phyloP scores from a whole-genome alignment of 2,888 invertebrate genomes.

The Idaea straminata region DNA sequence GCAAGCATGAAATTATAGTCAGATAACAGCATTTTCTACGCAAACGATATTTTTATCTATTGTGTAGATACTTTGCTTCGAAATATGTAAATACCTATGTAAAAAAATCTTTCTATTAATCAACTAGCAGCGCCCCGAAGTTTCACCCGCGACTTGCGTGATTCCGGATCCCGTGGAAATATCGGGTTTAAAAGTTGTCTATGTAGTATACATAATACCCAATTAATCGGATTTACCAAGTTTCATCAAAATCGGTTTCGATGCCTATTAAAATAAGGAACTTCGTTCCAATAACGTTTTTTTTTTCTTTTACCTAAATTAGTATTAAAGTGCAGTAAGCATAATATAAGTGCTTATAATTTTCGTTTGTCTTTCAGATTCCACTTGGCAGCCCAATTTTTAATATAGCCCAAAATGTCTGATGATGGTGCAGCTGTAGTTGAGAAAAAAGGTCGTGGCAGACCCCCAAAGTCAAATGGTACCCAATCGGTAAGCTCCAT shows the following conservation, averaged over 20 bases:
- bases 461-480: constrained; percentile 76
- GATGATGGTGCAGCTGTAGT: constrained; percentile 76
- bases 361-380: constrained; percentile 43
- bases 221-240: too few species aligned
- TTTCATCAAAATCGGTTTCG: too few species aligned
- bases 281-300: too few species aligned
- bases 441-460: constrained; percentile 77
- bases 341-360: neutral
- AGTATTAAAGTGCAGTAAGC: too few species aligned
- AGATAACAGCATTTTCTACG: neutral
- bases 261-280: too few species aligned
- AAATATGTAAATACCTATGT: neutral
- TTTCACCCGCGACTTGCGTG: too few species aligned
- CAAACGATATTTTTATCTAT: neutral
- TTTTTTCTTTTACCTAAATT: too few species aligned
- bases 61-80: neutral
- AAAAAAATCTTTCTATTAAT: too few species aligned
- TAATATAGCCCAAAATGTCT: constrained; percentile 61
- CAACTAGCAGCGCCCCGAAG: too few species aligned
- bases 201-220: too few species aligned
- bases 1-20: neutral
- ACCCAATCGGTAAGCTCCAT: constrained; percentile 59
- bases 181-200: too few species aligned
- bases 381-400: constrained; percentile 36
- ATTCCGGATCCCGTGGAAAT: too few species aligned